Conservation (phyloP, 2,888 invertebrate species). For the Diadegma fenestrale region DNA sequence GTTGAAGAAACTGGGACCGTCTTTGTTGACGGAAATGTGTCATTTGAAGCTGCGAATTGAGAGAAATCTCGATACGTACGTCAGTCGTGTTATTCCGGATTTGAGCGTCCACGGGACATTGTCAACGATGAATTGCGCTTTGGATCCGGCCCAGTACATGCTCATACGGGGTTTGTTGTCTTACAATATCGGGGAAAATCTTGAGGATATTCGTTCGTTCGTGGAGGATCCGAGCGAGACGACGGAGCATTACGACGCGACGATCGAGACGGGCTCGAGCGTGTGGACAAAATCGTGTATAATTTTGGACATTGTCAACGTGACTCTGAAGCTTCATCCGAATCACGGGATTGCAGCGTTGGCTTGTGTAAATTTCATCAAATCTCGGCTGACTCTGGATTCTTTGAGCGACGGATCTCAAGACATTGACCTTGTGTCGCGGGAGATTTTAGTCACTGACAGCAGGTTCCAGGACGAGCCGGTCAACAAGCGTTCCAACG, state of each 20-base stretch:
- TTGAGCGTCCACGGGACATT: constrained; percentile 94
- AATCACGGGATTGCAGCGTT: constrained; percentile 87
- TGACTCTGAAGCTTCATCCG: constrained; percentile 90
- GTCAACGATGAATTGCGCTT: constrained; percentile 92
- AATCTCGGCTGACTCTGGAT: constrained; percentile 94
- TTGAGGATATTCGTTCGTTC: constrained; percentile 87
- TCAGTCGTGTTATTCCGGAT: constrained; percentile 88
- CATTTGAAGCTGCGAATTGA: constrained; percentile 93
- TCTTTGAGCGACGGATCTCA: constrained; percentile 95
- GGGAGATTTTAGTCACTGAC: constrained; percentile 94
- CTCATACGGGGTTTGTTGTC: constrained; percentile 94
- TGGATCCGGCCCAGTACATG: constrained; percentile 95
- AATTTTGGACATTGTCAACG: constrained; percentile 94
- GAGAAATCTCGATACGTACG: constrained; percentile 90
- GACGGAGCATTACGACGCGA: constrained; percentile 71
- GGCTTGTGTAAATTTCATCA: constrained; percentile 96
- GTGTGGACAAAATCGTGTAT: constrained; percentile 93
- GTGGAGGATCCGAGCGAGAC: constrained; percentile 78
- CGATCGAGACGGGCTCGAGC: constrained; percentile 78
- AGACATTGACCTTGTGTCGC: constrained; percentile 96
- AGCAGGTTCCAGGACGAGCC: constrained; percentile 89
- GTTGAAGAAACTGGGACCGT: constrained; percentile 87
- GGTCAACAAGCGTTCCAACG: constrained; percentile 91
- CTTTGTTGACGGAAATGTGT: constrained; percentile 93
- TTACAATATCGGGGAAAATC: constrained; percentile 95